Base-by-base conservation (phyloP, 2,797 vertebrate genomes). In the Moxostoma hubbsi region DNA sequence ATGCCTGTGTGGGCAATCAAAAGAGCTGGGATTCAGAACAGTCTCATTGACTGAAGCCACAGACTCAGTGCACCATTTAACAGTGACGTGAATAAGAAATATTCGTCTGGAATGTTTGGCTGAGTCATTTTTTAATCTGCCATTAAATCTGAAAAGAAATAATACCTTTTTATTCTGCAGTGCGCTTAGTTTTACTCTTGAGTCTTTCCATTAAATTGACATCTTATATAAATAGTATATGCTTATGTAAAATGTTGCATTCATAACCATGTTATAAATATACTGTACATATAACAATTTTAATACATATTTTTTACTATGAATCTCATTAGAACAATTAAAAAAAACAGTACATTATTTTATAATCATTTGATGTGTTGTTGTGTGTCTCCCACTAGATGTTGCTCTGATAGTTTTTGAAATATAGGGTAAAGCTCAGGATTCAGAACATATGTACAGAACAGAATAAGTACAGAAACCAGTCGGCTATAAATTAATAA, bases 1-100 rank as follows among this genome's bases (percentile, higher is more conserved):
- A 90, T 88, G 83, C 82, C 85, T 86, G 78, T 85, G 88, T 87
- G 85, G 73, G 80, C 80, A 84, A 79, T 84, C 73, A 87, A 83
- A 83, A 65, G 84, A 76, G 82, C 86, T 87, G 88, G 89, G 83
- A 82, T 82, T 85, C 59, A 76, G 78, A 63, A 86, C 88, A 87
- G 88, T 84, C 87, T 77, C 65, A 80, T 70, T 85, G 59, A 58
- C 18, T 24, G 18, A 24, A 24, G 18, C 2, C 18, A 24, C 75
- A 83, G 82, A 83, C 53, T 73, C 73, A 62, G 73, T 53, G 51
- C 58, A 70, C 77, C 70, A 67, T 82, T 86, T 84, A 85, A 73
- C 63, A 82, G 65, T 79, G 81, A 85, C 65, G 71, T 86, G 82
- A 85, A 86, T 85, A 73, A 79, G 47, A 84, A 76, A 78, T 75